Evolutionary conservation across 2,113 vertebrate species (phyloP).

Genomic region (Uria aalge): DNA sequence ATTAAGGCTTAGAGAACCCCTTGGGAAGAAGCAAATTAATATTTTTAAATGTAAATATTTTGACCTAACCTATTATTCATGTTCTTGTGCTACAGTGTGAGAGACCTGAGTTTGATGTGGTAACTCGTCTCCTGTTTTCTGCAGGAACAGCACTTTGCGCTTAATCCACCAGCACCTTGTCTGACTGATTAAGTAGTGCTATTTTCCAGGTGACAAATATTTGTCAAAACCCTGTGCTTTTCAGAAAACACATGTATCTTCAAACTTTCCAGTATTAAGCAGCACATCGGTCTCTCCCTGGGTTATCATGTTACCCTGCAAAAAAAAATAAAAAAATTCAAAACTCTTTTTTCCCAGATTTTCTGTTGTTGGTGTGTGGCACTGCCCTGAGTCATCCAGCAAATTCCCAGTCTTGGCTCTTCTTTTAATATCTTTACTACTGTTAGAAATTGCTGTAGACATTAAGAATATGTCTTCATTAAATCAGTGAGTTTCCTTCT

Average conservation of each 20-base stretch:
- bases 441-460: neutral
- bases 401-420: neutral
- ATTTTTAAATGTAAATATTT: conserved; percentile 57
- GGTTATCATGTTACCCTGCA: neutral
- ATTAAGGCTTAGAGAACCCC: conserved; percentile 34
- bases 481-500: neutral
- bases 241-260: neutral
- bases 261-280: neutral
- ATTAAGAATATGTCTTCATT: neutral
- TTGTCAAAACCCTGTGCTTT: neutral
- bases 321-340: neutral
- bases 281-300: neutral
- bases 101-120: neutral
- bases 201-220: neutral
- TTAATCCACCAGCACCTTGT: neutral
- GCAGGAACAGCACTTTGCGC: neutral
- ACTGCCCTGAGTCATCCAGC: neutral
- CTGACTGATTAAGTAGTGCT: neutral
- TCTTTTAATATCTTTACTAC: neutral
- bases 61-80: conserved; percentile 24
- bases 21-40: conserved; percentile 44
- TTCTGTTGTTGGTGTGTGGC: neutral
- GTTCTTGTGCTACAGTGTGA: neutral
- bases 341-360: neutral
- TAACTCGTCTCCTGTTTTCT: neutral